Evolutionary conservation across 2,888 invertebrate species (phyloP).

Genomic region (Caenorhabditis sp.): DNA sequence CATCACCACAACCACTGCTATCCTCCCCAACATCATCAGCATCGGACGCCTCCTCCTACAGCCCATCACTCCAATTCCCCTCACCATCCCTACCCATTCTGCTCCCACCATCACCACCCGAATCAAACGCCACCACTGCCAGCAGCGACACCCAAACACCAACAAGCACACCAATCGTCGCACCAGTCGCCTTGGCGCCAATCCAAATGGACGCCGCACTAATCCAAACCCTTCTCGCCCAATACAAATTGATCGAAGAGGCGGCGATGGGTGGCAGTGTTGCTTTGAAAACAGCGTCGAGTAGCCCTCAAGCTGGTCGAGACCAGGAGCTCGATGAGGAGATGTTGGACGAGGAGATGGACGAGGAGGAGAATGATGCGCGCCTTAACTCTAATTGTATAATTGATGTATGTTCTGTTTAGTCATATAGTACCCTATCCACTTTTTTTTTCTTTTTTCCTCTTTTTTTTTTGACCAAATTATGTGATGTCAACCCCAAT

Average conservation of each 20-base stretch:
- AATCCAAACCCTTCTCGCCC: conserved; percentile 35
- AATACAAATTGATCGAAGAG: conserved; percentile 41
- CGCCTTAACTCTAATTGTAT: conserved; percentile 34
- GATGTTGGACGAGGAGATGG: conserved; percentile 9
- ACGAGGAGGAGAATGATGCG: neutral
- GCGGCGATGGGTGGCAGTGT: conserved; percentile 11
- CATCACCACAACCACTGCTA: conserved; percentile 39
- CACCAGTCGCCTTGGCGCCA: conserved; percentile 30
- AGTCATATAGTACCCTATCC: neutral
- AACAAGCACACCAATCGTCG: conserved; percentile 31
- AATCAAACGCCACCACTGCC: conserved; percentile 17
- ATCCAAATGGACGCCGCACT: conserved; percentile 13
- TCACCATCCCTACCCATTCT: conserved; percentile 37
- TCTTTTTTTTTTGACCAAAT: conserved; percentile 1
- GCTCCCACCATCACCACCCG: conserved; percentile 23
- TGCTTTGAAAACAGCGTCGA: conserved; percentile 22
- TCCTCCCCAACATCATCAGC: conserved; percentile 47
- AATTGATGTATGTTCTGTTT: conserved; percentile 50
- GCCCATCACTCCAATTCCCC: conserved; percentile 38
- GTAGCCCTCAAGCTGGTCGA: conserved; percentile 14
- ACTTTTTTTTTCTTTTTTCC: neutral
- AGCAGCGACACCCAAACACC: no score
- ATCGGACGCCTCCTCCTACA: conserved; percentile 46
- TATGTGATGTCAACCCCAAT: conserved; percentile 18
- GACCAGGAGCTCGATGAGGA: conserved; percentile 13